These are phyloP conservation scores for Sminthurinus aureus DNA, from an alignment of 2,888 invertebrate genomes.

Conservation along the genomic window DNA sequence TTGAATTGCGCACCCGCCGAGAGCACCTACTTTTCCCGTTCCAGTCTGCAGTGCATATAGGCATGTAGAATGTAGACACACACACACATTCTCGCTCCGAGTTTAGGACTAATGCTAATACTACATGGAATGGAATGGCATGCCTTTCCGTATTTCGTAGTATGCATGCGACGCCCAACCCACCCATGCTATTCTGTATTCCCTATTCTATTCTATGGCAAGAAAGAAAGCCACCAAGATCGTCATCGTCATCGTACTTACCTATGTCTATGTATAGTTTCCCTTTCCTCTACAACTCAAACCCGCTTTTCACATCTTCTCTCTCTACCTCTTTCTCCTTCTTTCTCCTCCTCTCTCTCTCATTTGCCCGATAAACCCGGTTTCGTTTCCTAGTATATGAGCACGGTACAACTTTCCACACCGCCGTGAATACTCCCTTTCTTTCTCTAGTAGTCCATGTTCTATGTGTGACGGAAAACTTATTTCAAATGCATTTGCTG, in stretches of 20 bases:
- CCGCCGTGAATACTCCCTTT: background rate
- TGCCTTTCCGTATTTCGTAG: background rate
- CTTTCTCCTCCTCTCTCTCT: background rate
- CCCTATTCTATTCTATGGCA: too few relatives aligned
- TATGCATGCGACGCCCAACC: slow-evolving; percentile 11
- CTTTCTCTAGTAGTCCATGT: too few relatives aligned
- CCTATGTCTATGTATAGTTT: slow-evolving; percentile 8
- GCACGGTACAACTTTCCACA: background rate
- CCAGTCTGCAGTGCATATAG: background rate
- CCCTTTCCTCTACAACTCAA: slow-evolving; percentile 2
- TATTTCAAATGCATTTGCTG: too few relatives aligned
- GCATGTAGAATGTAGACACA: background rate
- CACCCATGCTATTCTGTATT: slow-evolving; percentile 27
- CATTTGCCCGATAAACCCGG: slow-evolving; percentile 37
- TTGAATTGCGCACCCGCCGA: slow-evolving; percentile 38
- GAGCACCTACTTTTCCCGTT: slow-evolving; percentile 17
- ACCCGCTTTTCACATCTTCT: slow-evolving; percentile 6
- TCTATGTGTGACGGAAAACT: too few relatives aligned
- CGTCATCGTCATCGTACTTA: slow-evolving; percentile 33
- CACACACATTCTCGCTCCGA: background rate
- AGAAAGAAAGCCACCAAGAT: background rate
- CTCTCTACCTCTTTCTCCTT: background rate
- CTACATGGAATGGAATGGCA: background rate
- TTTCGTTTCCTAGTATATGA: slow-evolving; percentile 24
- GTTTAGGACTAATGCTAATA: background rate